These are phyloP conservation scores for Caradrina clavipalpis DNA, from an alignment of 2,888 invertebrate species.

Conservation along the genomic window DNA sequence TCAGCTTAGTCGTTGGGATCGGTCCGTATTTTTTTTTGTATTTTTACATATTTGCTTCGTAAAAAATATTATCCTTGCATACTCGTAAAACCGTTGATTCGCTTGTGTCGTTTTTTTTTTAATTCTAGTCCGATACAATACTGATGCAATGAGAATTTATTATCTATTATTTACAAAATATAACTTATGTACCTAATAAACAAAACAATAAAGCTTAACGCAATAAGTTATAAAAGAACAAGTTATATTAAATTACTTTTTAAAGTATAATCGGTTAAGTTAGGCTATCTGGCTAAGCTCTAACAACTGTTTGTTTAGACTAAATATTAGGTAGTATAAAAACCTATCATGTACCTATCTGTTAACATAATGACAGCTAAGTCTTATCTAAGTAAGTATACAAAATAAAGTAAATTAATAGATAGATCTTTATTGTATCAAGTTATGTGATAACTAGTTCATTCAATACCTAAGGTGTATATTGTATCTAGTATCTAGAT, in stretches of 20 bases:
- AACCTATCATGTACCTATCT: neutral
- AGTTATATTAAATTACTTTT: constrained; percentile 8
- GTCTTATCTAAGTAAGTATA: neutral
- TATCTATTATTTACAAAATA: neutral
- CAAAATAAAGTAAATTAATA: neutral
- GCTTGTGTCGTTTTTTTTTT: constrained; percentile 55
- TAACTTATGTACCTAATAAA: constrained; percentile 1
- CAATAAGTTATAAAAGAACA: constrained; percentile 8
- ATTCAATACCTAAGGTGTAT: neutral
- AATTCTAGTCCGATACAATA: neutral
- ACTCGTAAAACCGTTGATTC: constrained; percentile 68
- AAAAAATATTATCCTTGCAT: constrained; percentile 66
- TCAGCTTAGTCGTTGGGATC: constrained; percentile 83
- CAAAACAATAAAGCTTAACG: constrained; percentile 4
- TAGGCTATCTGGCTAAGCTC: neutral
- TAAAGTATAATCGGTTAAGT: neutral
- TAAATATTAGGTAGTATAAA: neutral
- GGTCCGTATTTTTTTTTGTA: constrained; percentile 72
- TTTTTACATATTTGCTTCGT: constrained; percentile 71
- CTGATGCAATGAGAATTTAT: constrained; percentile 41
- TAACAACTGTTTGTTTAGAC: neutral
- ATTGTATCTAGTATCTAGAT: neutral
- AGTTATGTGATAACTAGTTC: neutral
- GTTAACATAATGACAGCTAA: no score
- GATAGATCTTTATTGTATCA: neutral